phyloP scores from a whole-genome alignment of 1,140 invertebrate species.

The Papilio glaucus region DNA sequence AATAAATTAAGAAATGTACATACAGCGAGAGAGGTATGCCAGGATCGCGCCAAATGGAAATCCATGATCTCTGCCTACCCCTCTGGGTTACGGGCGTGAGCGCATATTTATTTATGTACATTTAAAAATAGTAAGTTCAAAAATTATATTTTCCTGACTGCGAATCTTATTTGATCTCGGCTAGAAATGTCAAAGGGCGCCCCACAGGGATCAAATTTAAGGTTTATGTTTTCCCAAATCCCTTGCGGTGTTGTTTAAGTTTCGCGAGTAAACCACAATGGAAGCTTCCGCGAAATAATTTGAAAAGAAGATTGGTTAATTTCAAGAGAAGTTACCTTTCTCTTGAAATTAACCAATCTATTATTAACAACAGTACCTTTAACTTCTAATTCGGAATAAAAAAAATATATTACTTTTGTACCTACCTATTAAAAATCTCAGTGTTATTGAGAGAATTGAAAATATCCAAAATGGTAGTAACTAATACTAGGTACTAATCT shows the following conservation, averaged over 20 bases:
- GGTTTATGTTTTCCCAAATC: constrained; percentile 11
- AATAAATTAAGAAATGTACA: no score
- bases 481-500: no score
- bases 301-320: no score
- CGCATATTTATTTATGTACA: no score
- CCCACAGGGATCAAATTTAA: constrained; percentile 17
- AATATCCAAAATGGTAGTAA: no score
- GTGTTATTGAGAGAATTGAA: no score
- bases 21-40: no score
- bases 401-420: no score
- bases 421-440: no score
- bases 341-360: not conserved
- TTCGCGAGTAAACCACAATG: not conserved
- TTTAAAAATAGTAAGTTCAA: not conserved
- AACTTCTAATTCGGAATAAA: not conserved
- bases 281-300: not conserved
- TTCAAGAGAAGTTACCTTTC: not conserved
- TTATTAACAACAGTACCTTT: not conserved
- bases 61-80: no score
- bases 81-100: no score
- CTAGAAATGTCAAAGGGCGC: constrained; percentile 1
- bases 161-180: constrained; percentile 1
- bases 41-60: no score
- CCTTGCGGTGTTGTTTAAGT: constrained; percentile 16
- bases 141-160: not conserved